These are phyloP conservation scores for Aphelocoma coerulescens DNA, from an alignment of 2,113 vertebrate genomes.

Conservation along the genomic window DNA sequence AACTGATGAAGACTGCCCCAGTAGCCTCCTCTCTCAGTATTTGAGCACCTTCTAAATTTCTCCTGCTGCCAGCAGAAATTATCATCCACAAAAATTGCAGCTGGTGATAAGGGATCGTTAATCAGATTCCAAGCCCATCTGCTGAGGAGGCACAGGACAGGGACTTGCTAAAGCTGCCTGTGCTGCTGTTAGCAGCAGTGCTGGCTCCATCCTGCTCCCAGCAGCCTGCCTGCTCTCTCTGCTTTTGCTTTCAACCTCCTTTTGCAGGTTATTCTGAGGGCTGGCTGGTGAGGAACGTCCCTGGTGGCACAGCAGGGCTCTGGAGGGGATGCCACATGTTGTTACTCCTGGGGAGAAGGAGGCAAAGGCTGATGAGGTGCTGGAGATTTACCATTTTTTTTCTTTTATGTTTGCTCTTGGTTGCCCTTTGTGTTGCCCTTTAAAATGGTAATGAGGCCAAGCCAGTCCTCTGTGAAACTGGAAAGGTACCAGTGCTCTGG, in stretches of 20 bases:
- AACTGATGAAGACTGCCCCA: not conserved
- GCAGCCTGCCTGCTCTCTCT: not conserved
- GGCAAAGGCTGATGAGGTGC: not conserved
- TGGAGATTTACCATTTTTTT: not conserved
- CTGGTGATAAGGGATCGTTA: not conserved
- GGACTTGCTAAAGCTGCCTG: not conserved
- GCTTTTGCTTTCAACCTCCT: not conserved
- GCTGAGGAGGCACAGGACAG: not conserved
- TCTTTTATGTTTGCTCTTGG: not conserved
- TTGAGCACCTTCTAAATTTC: slow-evolving; percentile 8
- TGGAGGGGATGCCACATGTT: rapidly evolving
- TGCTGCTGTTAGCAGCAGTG: not conserved
- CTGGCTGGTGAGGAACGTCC: rapidly evolving
- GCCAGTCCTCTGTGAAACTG: not conserved
- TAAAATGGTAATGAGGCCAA: not conserved
- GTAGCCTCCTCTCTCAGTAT: slow-evolving; percentile 1
- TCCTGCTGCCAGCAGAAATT: slow-evolving; percentile 9
- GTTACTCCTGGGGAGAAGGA: not conserved
- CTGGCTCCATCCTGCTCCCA: not conserved
- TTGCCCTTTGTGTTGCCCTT: not conserved
- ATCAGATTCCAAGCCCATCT: not conserved
- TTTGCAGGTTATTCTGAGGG: not conserved
- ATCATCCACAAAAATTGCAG: not conserved
- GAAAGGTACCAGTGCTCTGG: not conserved
- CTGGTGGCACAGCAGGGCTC: not conserved